A percentile compares a stretch with the other conserved stretches of the same genome.
These are phyloP conservation scores for Drosophila ercepeae DNA, from an alignment of 1,140 invertebrate genomes.

Conservation along the genomic window DNA sequence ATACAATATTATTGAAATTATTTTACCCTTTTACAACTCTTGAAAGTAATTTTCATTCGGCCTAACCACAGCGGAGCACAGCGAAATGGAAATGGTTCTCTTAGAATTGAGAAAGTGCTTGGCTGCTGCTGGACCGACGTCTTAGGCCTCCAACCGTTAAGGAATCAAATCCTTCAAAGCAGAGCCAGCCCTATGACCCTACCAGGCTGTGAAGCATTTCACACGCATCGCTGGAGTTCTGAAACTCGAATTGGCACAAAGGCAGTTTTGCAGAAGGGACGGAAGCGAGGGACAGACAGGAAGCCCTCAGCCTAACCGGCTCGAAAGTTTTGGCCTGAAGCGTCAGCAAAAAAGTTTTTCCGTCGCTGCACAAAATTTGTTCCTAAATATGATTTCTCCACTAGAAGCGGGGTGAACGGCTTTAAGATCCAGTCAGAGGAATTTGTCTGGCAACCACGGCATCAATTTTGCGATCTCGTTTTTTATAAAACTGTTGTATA, in stretches of 20 bases:
- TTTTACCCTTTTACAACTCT: too few relatives aligned
- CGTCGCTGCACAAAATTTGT: slow-evolving; percentile 67
- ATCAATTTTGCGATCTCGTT: slow-evolving; percentile 11
- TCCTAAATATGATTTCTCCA: slow-evolving; percentile 64
- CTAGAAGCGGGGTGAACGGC: slow-evolving; percentile 44
- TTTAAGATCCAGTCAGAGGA: slow-evolving; percentile 52
- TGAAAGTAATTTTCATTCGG: not conserved
- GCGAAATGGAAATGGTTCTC: slow-evolving; percentile 24
- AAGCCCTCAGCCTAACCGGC: slow-evolving; percentile 24
- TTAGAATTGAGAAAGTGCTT: slow-evolving; percentile 5
- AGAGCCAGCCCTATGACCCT: slow-evolving; percentile 42
- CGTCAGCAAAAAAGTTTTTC: slow-evolving; percentile 68
- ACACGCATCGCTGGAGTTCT: slow-evolving; percentile 76
- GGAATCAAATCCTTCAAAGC: slow-evolving; percentile 68
- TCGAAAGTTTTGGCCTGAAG: slow-evolving; percentile 70
- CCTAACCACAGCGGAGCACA: not conserved
- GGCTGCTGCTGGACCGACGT: slow-evolving; percentile 25
- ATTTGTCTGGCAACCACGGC: not conserved
- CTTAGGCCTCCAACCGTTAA: slow-evolving; percentile 45
- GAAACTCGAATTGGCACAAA: slow-evolving; percentile 74
- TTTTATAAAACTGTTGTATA: slow-evolving; percentile 41
- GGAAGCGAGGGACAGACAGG: slow-evolving; percentile 15
- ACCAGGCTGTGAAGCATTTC: slow-evolving; percentile 64
- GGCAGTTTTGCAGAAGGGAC: slow-evolving; percentile 22
- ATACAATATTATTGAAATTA: too few relatives aligned